Evolutionary conservation across 2,797 vertebrate species (phyloP).

Genomic region (Sus cebifrons): DNA sequence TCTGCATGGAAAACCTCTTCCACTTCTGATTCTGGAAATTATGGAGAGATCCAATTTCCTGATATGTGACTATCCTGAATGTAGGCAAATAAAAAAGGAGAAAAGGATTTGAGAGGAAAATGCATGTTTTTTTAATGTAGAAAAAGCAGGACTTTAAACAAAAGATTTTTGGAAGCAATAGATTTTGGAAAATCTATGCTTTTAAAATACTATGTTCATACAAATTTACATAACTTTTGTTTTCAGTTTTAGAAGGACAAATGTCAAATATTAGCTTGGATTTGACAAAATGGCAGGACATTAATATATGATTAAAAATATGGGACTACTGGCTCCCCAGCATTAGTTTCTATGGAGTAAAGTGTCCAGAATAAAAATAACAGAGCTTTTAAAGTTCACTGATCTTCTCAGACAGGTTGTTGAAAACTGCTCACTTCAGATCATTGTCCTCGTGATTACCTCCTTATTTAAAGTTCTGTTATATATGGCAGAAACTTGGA

Average conservation of each 20-base stretch:
- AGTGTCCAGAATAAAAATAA: not conserved
- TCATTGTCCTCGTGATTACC: not conserved
- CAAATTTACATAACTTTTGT: not conserved
- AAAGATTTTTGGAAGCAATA: not conserved
- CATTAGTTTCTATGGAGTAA: not conserved
- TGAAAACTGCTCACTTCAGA: not conserved
- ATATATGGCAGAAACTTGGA: not conserved
- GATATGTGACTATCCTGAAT: not conserved
- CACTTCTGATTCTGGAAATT: not conserved
- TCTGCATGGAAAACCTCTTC: not conserved
- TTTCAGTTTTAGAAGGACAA: conserved; percentile 59
- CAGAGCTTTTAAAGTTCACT: not conserved
- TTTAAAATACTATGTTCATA: not conserved
- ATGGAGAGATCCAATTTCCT: not conserved
- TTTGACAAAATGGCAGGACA: not conserved
- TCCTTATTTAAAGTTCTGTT: conserved; percentile 14
- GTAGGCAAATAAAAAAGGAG: not conserved
- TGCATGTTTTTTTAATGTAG: not conserved
- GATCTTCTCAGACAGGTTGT: not conserved
- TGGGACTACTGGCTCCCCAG: not conserved
- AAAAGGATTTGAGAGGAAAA: not conserved
- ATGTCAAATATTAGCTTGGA: not conserved
- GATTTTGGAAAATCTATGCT: not conserved
- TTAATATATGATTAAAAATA: not conserved
- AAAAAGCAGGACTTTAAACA: conserved; percentile 34